Conservation (phyloP, 1,140 invertebrate species). For the Drosophila chauvacae region DNA sequence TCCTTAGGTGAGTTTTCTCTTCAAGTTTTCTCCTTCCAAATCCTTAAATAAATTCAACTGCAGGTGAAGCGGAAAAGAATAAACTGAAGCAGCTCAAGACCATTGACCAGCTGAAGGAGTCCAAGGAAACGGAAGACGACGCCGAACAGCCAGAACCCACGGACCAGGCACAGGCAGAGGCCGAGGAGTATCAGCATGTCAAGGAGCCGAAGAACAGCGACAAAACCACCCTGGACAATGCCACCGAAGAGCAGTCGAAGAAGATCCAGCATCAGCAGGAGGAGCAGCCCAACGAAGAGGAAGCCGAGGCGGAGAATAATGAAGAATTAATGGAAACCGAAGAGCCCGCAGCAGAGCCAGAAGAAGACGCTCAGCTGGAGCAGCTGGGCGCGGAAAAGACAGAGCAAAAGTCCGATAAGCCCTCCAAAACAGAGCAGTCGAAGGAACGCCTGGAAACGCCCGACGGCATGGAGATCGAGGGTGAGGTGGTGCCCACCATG, state of each 20-base stretch:
- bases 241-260: constrained; percentile 93
- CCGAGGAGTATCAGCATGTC: constrained; percentile 92
- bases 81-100: constrained; percentile 88
- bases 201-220: constrained; percentile 90
- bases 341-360: constrained; percentile 46
- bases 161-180: constrained; percentile 83
- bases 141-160: constrained; percentile 84
- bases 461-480: constrained; percentile 89
- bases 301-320: constrained; percentile 86
- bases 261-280: constrained; percentile 87
- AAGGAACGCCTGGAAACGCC: constrained; percentile 79
- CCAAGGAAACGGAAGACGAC: constrained; percentile 84
- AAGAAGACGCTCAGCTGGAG: constrained; percentile 85
- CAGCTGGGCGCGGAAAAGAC: constrained; percentile 86
- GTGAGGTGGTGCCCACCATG: constrained; percentile 89
- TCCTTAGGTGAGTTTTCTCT: constrained; percentile 85
- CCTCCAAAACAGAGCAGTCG: constrained; percentile 85
- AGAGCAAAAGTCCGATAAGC: constrained; percentile 85
- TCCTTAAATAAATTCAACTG: not conserved
- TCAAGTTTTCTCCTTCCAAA: too few species aligned
- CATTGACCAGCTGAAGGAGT: constrained; percentile 84
- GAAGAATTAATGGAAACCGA: constrained; percentile 77
- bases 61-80: constrained; percentile 84
- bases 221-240: constrained; percentile 88
- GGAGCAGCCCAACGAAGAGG: constrained; percentile 86